Conservation (phyloP, 1,140 invertebrate species). For the Microplitis mediator region DNA sequence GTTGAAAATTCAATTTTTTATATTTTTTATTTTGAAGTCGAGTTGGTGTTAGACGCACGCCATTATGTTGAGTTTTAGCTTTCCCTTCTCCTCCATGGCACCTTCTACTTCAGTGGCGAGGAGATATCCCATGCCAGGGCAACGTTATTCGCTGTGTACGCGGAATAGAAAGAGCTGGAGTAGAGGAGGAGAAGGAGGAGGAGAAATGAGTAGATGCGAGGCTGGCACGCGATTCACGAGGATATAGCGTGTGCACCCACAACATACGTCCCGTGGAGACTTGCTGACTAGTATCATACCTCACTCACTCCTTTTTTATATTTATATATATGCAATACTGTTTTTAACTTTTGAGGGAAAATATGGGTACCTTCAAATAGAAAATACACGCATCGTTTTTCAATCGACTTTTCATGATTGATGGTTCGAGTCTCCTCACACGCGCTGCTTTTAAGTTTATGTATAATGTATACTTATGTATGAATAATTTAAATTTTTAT, state of each 20-base stretch:
- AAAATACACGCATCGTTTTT: too few relatives aligned
- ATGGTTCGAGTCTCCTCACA: too few relatives aligned
- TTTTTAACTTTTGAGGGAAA: too few relatives aligned
- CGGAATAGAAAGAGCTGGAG: background rate
- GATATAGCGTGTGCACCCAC: constrained; percentile 30
- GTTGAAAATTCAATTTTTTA: too few relatives aligned
- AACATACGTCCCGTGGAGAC: constrained; percentile 20
- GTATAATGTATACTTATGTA: too few relatives aligned
- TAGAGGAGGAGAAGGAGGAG: background rate
- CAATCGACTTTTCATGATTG: too few relatives aligned
- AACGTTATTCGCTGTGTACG: too few relatives aligned
- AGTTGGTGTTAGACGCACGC: constrained; percentile 30
- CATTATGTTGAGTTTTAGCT: constrained; percentile 21
- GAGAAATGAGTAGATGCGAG: constrained; percentile 33
- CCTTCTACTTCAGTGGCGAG: background rate
- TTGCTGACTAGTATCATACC: background rate
- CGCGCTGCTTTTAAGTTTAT: too few relatives aligned
- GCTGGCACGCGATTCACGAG: constrained; percentile 44
- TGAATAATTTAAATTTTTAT: too few relatives aligned
- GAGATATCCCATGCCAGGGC: background rate
- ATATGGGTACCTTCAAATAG: too few relatives aligned
- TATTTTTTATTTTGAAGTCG: background rate
- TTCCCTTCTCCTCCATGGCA: constrained; percentile 3
- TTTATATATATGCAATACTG: too few relatives aligned
- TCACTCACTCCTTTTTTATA: background rate